Evolutionary conservation across 2,113 vertebrate genomes (phyloP).

Genomic region (Bos javanicus): DNA sequence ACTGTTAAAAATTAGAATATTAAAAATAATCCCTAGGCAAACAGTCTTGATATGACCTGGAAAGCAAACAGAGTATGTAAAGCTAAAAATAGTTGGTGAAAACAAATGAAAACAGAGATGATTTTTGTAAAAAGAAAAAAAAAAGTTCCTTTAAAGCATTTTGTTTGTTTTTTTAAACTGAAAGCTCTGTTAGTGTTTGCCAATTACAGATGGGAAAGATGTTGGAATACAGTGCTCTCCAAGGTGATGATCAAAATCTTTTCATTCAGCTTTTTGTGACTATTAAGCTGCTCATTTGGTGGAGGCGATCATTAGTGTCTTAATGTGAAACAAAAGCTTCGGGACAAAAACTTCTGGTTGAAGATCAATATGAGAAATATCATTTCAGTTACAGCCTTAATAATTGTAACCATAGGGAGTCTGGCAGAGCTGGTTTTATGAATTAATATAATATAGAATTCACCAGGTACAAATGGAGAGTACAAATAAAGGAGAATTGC

Average conservation of each 20-base stretch:
- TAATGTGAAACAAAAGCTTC: slow-evolving; percentile 84
- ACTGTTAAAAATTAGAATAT: slow-evolving; percentile 47
- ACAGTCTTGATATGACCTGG: slow-evolving; percentile 1
- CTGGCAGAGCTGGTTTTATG: slow-evolving; percentile 78
- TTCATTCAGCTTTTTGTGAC: slow-evolving; percentile 79
- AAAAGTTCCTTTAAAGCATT: slow-evolving; percentile 51
- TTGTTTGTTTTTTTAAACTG: slow-evolving; percentile 34
- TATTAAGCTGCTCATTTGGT: slow-evolving; percentile 79
- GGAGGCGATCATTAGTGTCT: slow-evolving; percentile 80
- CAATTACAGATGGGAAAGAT: slow-evolving; percentile 68
- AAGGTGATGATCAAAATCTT: slow-evolving; percentile 77
- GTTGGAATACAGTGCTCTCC: slow-evolving; percentile 74
- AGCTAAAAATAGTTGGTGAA: background rate
- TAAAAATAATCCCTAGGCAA: slow-evolving; percentile 8
- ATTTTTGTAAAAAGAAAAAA: slow-evolving; percentile 63
- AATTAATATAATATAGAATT: slow-evolving; percentile 84
- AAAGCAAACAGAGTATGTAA: slow-evolving; percentile 51
- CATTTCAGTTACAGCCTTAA: slow-evolving; percentile 80
- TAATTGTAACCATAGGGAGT: slow-evolving; percentile 83
- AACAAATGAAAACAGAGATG: slow-evolving; percentile 26
- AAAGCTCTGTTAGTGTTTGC: slow-evolving; percentile 60
- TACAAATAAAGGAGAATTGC: slow-evolving; percentile 58
- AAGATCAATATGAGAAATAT: slow-evolving; percentile 84
- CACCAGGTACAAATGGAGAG: slow-evolving; percentile 81
- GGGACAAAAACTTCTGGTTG: slow-evolving; percentile 81